These are phyloP conservation scores for Lepidocyrtinus sp. DNA, from an alignment of 2,888 invertebrate species.

Conservation along the genomic window DNA sequence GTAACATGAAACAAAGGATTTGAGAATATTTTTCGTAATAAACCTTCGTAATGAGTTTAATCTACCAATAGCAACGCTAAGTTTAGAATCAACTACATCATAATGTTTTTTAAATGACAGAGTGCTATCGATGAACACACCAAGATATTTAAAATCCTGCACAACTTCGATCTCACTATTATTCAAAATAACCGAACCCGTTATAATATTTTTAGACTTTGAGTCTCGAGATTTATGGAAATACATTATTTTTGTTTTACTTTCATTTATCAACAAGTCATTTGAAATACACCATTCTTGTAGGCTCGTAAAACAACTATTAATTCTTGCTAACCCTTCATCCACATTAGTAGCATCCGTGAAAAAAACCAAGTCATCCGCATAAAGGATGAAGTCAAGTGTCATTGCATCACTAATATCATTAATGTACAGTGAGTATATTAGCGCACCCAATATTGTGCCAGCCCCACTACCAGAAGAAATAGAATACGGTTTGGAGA, in stretches of 20 bases:
- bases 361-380: constrained; percentile 33
- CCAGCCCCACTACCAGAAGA: constrained; percentile 30
- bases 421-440: constrained; percentile 49
- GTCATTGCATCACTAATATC: constrained; percentile 34
- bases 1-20: constrained; percentile 24
- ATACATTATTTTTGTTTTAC: constrained; percentile 29
- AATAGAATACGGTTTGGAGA: background rate
- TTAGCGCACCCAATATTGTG: constrained; percentile 27
- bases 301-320: background rate
- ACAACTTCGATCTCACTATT: constrained; percentile 8
- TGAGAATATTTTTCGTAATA: background rate
- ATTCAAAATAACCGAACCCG: background rate
- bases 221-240: constrained; percentile 24
- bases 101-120: constrained; percentile 26
- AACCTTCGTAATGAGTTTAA: background rate
- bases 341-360: background rate
- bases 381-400: constrained; percentile 23
- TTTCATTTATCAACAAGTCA: constrained; percentile 20
- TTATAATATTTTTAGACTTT: background rate
- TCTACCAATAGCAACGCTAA: background rate
- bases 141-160: constrained; percentile 28
- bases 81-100: constrained; percentile 4
- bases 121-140: constrained; percentile 30
- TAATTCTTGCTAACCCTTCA: background rate
- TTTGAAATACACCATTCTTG: constrained; percentile 19